A percentile compares a stretch with the other conserved stretches of the same genome.
phyloP scores from a whole-genome alignment of 2,113 vertebrate species.

The Crotalus tigris region DNA sequence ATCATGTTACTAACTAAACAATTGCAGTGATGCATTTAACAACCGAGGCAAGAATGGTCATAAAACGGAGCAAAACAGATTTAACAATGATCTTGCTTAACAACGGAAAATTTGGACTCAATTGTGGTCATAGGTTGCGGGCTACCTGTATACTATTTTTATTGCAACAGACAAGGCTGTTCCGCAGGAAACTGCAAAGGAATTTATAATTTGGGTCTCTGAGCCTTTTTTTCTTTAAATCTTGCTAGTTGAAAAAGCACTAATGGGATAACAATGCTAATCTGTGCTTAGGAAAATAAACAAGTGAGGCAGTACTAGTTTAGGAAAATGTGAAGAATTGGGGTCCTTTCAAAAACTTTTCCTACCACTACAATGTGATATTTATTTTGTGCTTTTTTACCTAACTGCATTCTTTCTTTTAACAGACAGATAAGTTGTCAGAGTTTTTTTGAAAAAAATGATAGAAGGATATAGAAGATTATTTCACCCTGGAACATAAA shows the following conservation, averaged over 20 bases:
- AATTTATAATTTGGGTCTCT: neutral
- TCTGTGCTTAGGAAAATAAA: neutral
- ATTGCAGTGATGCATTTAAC: neutral
- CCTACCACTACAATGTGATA: neutral
- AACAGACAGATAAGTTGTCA: neutral
- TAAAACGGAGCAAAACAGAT: neutral
- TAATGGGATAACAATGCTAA: neutral
- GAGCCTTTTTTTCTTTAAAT: neutral
- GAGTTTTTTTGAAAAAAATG: neutral
- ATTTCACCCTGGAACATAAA: slow-evolving; percentile 25
- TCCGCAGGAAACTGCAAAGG: neutral
- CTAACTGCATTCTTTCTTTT: slow-evolving; percentile 5
- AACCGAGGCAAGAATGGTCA: neutral
- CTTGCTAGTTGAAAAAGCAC: neutral
- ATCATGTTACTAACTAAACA: neutral
- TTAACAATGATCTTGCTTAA: neutral
- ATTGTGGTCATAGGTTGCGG: neutral
- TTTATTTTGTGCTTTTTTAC: slow-evolving; percentile 15
- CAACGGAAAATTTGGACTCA: neutral
- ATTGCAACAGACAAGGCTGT: neutral
- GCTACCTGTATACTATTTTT: neutral
- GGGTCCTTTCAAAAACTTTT: slow-evolving; percentile 7
- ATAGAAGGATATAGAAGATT: neutral
- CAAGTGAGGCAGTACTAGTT: neutral
- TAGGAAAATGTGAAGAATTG: neutral